These are phyloP conservation scores for Florisuga fusca DNA, from an alignment of 2,797 vertebrate species.

Conservation along the genomic window DNA sequence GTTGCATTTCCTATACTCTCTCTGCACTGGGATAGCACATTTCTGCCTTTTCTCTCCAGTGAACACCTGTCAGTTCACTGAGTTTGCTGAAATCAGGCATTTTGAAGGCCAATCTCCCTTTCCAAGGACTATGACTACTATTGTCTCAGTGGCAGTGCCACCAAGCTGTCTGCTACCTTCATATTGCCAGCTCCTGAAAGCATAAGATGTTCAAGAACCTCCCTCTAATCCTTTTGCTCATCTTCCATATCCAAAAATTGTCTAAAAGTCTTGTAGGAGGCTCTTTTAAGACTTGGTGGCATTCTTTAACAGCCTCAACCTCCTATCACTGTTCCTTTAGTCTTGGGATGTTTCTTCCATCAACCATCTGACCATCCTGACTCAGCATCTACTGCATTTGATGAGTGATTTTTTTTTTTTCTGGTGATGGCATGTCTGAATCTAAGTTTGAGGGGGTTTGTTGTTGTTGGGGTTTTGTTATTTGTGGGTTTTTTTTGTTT, in stretches of 20 bases:
- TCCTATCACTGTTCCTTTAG: background rate
- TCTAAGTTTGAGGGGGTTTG: background rate
- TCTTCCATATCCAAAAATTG: background rate
- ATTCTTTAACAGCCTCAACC: background rate
- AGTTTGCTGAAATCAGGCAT: background rate
- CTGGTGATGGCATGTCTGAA: background rate
- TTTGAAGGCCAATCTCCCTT: background rate
- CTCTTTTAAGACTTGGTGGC: background rate
- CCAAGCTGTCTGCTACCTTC: background rate
- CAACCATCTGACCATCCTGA: background rate
- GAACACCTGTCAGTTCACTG: background rate
- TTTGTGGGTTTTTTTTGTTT: background rate
- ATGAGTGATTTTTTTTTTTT: background rate
- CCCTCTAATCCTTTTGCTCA: background rate
- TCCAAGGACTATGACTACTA: background rate
- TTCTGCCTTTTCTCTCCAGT: background rate
- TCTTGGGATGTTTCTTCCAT: background rate
- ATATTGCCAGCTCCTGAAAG: background rate
- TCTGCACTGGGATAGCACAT: background rate
- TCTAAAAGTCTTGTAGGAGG: background rate
- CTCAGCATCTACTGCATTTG: too few species aligned
- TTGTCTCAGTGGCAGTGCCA: background rate
- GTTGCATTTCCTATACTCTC: background rate
- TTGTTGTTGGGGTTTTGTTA: background rate
- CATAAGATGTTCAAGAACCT: background rate